Evolutionary conservation across 2,797 vertebrate genomes (phyloP).

Genomic region (Enteromius anoplus): DNA sequence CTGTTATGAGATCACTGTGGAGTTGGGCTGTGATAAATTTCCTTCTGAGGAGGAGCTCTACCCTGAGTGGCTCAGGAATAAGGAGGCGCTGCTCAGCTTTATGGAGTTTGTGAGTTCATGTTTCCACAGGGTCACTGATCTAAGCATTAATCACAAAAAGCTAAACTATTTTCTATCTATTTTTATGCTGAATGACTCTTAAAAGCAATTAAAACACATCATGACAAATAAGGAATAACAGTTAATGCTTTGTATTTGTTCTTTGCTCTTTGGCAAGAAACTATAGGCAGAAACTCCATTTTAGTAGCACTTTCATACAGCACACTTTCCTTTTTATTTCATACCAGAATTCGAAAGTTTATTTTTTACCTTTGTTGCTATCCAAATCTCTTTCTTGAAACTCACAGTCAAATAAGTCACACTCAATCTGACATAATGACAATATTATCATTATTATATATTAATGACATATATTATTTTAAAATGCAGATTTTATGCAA

Average conservation of each 20-base stretch:
- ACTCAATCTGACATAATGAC: too few species aligned
- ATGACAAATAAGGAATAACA: not conserved
- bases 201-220: not conserved
- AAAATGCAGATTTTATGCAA: not conserved
- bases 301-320: too few species aligned
- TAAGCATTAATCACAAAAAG: not conserved
- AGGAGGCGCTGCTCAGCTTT: conserved; percentile 89
- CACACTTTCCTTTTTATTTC: too few species aligned
- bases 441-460: too few species aligned
- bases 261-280: not conserved
- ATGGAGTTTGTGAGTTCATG: conserved; percentile 87
- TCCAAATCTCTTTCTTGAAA: too few species aligned
- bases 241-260: not conserved
- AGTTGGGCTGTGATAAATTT: conserved; percentile 96
- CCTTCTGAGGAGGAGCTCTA: conserved; percentile 90
- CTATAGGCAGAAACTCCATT: not conserved
- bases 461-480: not conserved
- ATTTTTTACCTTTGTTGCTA: too few species aligned
- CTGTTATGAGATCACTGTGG: conserved; percentile 95
- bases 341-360: too few species aligned
- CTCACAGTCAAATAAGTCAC: too few species aligned
- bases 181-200: not conserved
- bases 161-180: not conserved
- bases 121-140: not conserved
- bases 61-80: conserved; percentile 91